Percentiles rank a stretch among this genome's conserved stretches.
These are phyloP conservation scores for Gastrophryne carolinensis DNA, from an alignment of 2,797 vertebrate species.

Conservation along the genomic window DNA sequence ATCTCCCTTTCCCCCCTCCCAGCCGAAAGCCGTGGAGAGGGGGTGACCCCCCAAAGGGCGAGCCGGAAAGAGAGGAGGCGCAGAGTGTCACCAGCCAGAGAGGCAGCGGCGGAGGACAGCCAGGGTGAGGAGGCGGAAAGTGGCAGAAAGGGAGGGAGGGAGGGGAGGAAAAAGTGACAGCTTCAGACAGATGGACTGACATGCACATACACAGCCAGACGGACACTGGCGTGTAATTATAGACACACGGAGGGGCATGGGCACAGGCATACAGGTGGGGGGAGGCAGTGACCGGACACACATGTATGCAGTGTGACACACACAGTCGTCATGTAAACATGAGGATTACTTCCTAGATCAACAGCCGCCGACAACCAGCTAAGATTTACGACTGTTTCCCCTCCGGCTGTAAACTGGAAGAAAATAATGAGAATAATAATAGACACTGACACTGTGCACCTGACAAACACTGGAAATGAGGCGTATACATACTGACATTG, in stretches of 20 bases:
- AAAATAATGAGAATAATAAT: too few relatives aligned
- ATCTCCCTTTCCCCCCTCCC: background rate
- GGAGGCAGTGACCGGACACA: background rate
- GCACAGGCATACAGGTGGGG: background rate
- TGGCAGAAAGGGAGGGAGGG: background rate
- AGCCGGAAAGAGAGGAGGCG: constrained; percentile 1
- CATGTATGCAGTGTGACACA: background rate
- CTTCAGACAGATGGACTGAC: constrained; percentile 2
- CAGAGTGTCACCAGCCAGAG: constrained; percentile 25
- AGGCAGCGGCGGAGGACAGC: background rate
- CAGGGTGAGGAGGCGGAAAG: constrained; percentile 12
- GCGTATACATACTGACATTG: too few relatives aligned
- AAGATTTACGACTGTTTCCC: too few relatives aligned
- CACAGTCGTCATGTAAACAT: background rate
- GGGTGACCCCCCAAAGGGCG: constrained; percentile 25
- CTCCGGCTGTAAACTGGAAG: too few relatives aligned
- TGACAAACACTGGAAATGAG: too few relatives aligned
- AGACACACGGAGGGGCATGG: constrained; percentile 3
- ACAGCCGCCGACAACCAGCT: too few relatives aligned
- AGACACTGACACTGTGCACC: too few relatives aligned
- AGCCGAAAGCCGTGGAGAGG: constrained; percentile 83
- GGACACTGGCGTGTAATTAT: background rate
- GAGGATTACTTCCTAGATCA: too few relatives aligned
- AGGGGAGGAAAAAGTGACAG: constrained; percentile 1
- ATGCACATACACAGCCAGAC: background rate